phyloP scores from a whole-genome alignment of 2,113 vertebrate genomes.

The Boleophthalmus pectinirostris region DNA sequence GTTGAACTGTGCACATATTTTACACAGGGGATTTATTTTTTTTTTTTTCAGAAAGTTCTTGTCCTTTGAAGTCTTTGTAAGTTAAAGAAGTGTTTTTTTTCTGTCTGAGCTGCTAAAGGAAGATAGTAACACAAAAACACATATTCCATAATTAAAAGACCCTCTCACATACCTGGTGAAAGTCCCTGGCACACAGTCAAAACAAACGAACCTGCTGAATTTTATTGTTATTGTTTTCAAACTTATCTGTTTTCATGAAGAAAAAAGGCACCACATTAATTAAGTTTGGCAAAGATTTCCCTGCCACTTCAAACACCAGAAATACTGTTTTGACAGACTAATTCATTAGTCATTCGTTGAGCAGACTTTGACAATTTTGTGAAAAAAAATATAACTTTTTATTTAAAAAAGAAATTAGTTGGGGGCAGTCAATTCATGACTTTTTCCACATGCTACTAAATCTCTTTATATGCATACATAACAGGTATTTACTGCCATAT shows the following conservation, averaged over 20 bases:
- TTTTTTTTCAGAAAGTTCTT: neutral
- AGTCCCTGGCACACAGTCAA: neutral
- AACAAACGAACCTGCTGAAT: neutral
- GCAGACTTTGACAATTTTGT: neutral
- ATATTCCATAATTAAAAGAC: neutral
- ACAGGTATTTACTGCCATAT: neutral
- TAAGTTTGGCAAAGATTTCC: neutral
- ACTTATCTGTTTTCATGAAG: neutral
- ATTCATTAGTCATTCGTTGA: neutral
- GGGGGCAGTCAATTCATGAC: neutral
- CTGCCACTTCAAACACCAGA: neutral
- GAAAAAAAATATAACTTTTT: neutral
- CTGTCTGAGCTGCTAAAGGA: neutral
- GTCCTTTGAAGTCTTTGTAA: neutral
- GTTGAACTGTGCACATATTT: neutral
- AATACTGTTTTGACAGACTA: neutral
- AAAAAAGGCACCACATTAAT: neutral
- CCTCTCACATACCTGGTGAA: neutral
- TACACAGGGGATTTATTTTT: neutral
- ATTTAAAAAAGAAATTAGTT: neutral
- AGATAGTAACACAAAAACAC: constrained; percentile 7
- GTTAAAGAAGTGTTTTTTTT: neutral
- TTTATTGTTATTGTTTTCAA: neutral
- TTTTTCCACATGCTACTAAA: too few relatives aligned
- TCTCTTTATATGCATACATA: too few relatives aligned